Evolutionary conservation across 2,113 vertebrate species (phyloP), one percentile per base, ranked within the genome.

Genomic region (Pionites leucogaster): DNA sequence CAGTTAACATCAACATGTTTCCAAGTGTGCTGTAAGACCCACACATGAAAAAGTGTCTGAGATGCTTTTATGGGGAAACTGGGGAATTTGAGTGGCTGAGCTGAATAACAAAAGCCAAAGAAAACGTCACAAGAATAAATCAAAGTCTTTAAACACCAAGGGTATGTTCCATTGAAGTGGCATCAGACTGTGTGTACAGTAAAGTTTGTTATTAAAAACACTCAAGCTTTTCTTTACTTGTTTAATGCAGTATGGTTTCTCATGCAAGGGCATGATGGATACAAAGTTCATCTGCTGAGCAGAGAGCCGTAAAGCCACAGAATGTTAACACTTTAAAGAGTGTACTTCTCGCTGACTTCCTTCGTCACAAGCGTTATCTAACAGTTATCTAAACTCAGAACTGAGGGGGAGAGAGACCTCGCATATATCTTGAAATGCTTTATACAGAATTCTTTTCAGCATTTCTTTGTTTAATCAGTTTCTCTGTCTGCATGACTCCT

Each of bases 251-350:
- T 6, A 22, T 16, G 1, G 0, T 16, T 25, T 10, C n/a, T 57
- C 60, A 5, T 13, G 39, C 57, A 11, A 76, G 52, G 53, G 27
- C 12, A 50, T 1, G 3, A 41, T 0, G 3, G 53, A 22, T 6
- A 16, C 35, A 8, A 7, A 65, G 52, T 8, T 59, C 89, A 29
- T 59, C 67, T 68, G 88, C 71, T 13, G 52, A 37, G 74, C 89
- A 82, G 46, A 79, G 46, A 10, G 50, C 71, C 2, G 5, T 3
- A 9, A 23, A 67, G 67, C 10, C 7, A 2, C 41, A 25, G 27
- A 57, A 39, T 10, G 31, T 42, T 44, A 9, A 20, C 70, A 12
- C 35, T 52, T 19, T 8, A 6, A 24, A 71, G 55, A 28, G 29
- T 0, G 19, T 5, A 5, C 13, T 82, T n/a, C 79, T 75, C 8